Base-by-base conservation (phyloP, 2,888 invertebrate species). In the Eledona agricola region DNA sequence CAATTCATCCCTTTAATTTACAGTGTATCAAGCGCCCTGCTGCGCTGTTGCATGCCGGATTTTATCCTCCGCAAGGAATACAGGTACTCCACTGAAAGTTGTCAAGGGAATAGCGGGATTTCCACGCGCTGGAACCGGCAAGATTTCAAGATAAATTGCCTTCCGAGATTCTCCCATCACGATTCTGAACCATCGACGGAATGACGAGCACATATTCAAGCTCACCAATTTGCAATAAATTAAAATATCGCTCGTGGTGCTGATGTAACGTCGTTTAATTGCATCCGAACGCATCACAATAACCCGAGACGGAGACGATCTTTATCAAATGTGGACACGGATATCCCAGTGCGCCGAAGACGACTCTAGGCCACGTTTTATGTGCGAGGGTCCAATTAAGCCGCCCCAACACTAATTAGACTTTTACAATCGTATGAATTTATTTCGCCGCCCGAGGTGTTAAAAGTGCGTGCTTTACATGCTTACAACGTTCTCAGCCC, bases 1-100 rank as follows among this genome's bases (percentile, higher is more conserved):
- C 58, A 66, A 66, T 59, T 61, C 62, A 63, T 62, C 62, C 63
- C 43, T 58, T 62, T 69, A 67, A 69, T 70, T 69, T 67, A 66
- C 67, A 65, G 62, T 62, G 61, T 65, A 67, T 63, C 64, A 66
- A 23, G 55, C 54, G 45, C 57, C 55, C 58, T 55, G 51, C 35
- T 43, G 55, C 26, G 46, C 54, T 51, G 57, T 58, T 57, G 53
- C 55, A 53, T 57, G 47, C 51, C 31, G 54, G 50, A 60, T 57
- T 60, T 52, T 37, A 43, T 49, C 32, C 56, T 56, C 43, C 55
- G 47, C 10, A 5, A 42, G 50, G 57, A 43, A 54, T 56, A 15
- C 32, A 50, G 22, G 25, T 51, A 29, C 50, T 50, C 28, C 17
- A 34, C 37, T 47, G 20, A 40, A 38, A 25, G 26, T 25, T 42